Evolutionary conservation across 2,888 invertebrate genomes (phyloP).

Genomic region (Drosophila paramelanica): DNA sequence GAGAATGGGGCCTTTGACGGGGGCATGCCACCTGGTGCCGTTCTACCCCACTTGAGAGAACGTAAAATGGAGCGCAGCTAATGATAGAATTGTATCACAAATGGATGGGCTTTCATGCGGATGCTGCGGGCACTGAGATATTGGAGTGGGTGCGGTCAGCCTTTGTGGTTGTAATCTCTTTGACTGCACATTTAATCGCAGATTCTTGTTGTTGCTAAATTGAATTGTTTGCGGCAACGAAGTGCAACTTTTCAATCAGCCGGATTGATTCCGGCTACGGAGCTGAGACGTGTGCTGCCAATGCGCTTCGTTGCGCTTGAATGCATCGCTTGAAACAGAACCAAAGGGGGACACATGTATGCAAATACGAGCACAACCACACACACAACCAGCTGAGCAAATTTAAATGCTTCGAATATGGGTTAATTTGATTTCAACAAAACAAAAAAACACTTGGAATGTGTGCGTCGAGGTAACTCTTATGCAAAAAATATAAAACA

Average conservation of each 20-base stretch:
- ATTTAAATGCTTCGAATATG: slow-evolving; percentile 7
- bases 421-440: slow-evolving; percentile 37
- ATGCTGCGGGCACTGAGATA: slow-evolving; percentile 27
- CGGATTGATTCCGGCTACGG: slow-evolving; percentile 47
- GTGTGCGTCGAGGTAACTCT: slow-evolving; percentile 6
- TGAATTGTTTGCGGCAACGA: slow-evolving; percentile 60
- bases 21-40: slow-evolving; percentile 27
- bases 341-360: not conserved
- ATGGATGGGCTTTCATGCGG: slow-evolving; percentile 31
- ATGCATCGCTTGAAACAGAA: slow-evolving; percentile 24
- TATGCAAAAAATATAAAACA: not conserved
- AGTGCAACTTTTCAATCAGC: slow-evolving; percentile 60
- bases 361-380: not conserved
- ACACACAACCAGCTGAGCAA: slow-evolving; percentile 18
- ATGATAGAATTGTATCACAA: slow-evolving; percentile 26
- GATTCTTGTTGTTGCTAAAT: slow-evolving; percentile 60
- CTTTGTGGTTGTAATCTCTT: slow-evolving; percentile 58
- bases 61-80: slow-evolving; percentile 24
- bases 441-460: slow-evolving; percentile 12
- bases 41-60: slow-evolving; percentile 11
- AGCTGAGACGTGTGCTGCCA: slow-evolving; percentile 14
- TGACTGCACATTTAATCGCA: slow-evolving; percentile 58
- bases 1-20: not conserved
- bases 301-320: slow-evolving; percentile 52
- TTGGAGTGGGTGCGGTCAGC: slow-evolving; percentile 31